Base-by-base conservation (phyloP, 2,797 vertebrate genomes). In the Molossus alvarezi region DNA sequence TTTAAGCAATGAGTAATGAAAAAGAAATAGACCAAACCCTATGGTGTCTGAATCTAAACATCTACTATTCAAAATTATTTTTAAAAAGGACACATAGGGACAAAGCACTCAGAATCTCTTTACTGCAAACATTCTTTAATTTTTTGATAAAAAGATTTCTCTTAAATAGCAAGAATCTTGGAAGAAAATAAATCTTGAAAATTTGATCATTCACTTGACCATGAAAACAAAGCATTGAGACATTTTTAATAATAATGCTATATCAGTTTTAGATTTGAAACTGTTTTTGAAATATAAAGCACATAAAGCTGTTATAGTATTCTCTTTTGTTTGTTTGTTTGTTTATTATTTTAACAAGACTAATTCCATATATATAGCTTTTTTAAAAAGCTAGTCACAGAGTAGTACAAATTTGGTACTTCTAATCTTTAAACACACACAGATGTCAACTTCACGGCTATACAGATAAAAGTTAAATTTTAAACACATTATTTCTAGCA, bases 101-200 rank as follows among this genome's bases (percentile, higher is more conserved):
- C 82, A 82, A 90, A 92, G 37, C 41, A 80, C 88, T 82, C 53
- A 55, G 48, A 92, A 90, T 94, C 5, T 92, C 33, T 95, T 88
- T 79, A 92, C 60, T 71, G 14, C 67, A 97, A 96, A 90, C 33
- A 89, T 72, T 92, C 57, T 85, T 82, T 65, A 92, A 88, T 75
- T 84, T 79, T 65, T 14, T 10, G 9, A 73, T 81, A 73, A 95
- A 94, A 95, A 55, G n/a, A 33, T 37, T 82, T 90, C 11, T 33
- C 29, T 85, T 90, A 96, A 89, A 84, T 87, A 69, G 67, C 53
- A 95, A 87, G 12, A 92, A 89, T n/a, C 29, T 45, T 37, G 9
- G 27, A 92, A 90, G 27, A 95, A 97, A 96, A 92, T 92, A 97
- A 96, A 75, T 64, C 81, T 92, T 96, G 90, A 88, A 90, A 86